phyloP scores from a whole-genome alignment of 2,113 vertebrate species.

The Gyps fulvus region DNA sequence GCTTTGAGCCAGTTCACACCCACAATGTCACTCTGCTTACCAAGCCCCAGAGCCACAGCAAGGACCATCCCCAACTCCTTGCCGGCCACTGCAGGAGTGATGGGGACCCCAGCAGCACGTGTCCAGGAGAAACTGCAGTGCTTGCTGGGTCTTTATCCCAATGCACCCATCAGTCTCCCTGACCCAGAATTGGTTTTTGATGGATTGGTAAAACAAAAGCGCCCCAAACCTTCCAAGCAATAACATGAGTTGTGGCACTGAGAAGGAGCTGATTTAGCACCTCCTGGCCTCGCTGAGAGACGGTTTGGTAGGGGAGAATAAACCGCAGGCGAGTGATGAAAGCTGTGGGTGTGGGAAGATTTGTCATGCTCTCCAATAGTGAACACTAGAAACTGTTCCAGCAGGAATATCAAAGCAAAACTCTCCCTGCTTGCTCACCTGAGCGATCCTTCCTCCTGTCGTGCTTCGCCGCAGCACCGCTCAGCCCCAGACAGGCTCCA shows the following conservation, averaged over 20 bases:
- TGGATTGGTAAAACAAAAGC: not conserved
- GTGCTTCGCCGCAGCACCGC: accelerated
- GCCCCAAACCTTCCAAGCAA: not conserved
- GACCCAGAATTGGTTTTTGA: not conserved
- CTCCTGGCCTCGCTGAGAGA: not conserved
- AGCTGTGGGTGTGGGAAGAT: not conserved
- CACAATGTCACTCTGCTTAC: accelerated
- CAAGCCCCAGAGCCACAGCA: not conserved
- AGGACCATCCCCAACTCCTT: not conserved
- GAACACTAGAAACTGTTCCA: not conserved
- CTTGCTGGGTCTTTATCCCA: not conserved
- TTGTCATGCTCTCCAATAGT: not conserved
- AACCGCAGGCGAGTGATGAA: not conserved
- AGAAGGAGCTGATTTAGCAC: not conserved
- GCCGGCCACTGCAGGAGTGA: accelerated
- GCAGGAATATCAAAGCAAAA: not conserved
- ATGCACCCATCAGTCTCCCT: not conserved
- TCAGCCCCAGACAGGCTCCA: not conserved
- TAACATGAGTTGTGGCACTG: accelerated
- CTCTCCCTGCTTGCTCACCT: accelerated
- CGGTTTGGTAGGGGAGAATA: not conserved
- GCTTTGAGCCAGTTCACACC: not conserved
- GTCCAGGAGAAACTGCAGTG: not conserved
- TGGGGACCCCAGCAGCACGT: accelerated
- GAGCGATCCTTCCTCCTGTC: not conserved